A percentile compares a stretch with the other conserved stretches of the same genome.
phyloP scores from a whole-genome alignment of 2,797 vertebrate species.

The Eulemur mongoz region DNA sequence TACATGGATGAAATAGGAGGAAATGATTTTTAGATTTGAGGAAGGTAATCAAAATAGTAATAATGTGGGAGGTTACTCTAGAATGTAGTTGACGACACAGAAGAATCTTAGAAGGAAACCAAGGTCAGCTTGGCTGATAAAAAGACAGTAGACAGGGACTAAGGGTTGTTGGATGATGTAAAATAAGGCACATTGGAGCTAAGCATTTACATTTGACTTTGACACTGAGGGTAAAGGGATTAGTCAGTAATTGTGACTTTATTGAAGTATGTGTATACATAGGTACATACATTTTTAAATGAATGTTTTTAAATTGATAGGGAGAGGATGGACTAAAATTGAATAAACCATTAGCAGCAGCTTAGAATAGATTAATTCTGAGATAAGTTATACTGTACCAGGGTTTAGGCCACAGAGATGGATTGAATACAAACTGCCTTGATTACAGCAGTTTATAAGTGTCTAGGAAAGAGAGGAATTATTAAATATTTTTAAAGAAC shows the following conservation, averaged over 20 bases:
- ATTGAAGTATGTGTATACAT: not conserved
- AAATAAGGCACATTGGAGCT: not conserved
- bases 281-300: not conserved
- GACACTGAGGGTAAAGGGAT: not conserved
- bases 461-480: not conserved
- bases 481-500: not conserved
- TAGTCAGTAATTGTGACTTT: not conserved
- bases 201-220: not conserved
- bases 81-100: not conserved
- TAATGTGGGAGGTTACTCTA: not conserved
- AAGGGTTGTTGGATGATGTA: not conserved
- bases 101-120: not conserved
- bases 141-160: not conserved
- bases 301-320: not conserved
- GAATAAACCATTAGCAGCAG: not conserved
- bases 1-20: not conserved
- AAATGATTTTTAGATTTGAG: not conserved
- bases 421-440: not conserved
- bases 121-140: not conserved
- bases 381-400: not conserved
- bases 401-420: not conserved
- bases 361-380: constrained; percentile 1
- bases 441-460: not conserved
- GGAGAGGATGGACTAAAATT: not conserved
- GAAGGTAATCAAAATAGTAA: not conserved